Conservation (phyloP, 2,888 invertebrate genomes). For the Drosophila stalkeri region DNA sequence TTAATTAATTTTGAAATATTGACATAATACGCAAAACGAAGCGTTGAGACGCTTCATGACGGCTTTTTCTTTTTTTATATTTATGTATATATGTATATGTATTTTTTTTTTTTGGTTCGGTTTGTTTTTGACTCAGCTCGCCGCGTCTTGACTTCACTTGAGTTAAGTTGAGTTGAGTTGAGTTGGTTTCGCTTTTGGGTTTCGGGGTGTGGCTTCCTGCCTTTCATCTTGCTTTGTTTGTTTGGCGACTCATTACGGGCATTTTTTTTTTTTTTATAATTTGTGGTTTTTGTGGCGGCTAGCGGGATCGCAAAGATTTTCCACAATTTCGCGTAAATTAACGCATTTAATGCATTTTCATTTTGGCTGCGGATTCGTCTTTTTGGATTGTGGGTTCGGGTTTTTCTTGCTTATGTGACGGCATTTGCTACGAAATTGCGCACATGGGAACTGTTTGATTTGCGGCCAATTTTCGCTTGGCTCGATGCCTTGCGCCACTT, state of each 20-base stretch:
- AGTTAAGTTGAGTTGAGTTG: constrained; percentile 6
- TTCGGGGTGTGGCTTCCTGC: constrained; percentile 72
- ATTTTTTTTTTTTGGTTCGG: constrained; percentile 6
- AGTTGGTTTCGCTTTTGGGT: constrained; percentile 3
- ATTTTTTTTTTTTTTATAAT: constrained; percentile 10
- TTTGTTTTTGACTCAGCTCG: constrained; percentile 11
- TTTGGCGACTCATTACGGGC: constrained; percentile 39
- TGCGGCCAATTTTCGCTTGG: constrained; percentile 71
- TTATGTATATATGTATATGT: background rate
- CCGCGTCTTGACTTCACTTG: constrained; percentile 6
- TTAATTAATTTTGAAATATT: constrained; percentile 73
- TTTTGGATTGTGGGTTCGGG: constrained; percentile 41
- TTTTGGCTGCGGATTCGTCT: constrained; percentile 15
- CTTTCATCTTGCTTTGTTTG: constrained; percentile 32
- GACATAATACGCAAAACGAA: constrained; percentile 39
- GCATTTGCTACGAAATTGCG: constrained; percentile 68
- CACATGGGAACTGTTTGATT: constrained; percentile 82
- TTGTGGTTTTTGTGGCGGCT: background rate
- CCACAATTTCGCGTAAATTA: constrained; percentile 48
- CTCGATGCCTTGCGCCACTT: constrained; percentile 66
- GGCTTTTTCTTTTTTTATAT: background rate
- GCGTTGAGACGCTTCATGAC: constrained; percentile 10
- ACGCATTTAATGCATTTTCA: constrained; percentile 53
- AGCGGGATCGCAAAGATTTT: constrained; percentile 26
- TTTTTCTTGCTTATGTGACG: constrained; percentile 66